Conservation (phyloP, 2,888 invertebrate genomes). For the Nephrotoma flavescens region DNA sequence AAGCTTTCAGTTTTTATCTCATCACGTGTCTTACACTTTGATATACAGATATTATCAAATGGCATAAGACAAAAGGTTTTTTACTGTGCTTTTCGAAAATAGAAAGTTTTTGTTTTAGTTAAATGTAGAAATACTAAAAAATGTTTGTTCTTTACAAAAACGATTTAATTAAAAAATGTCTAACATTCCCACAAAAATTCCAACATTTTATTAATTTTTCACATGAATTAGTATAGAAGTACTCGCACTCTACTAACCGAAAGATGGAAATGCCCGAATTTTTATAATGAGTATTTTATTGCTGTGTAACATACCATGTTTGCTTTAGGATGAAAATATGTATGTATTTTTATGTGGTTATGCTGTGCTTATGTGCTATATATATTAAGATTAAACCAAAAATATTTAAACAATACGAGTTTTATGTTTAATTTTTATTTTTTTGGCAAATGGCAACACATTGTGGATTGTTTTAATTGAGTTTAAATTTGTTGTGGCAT, state of each 20-base stretch:
- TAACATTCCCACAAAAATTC: not conserved
- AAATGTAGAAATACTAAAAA: not conserved
- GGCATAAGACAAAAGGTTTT: not conserved
- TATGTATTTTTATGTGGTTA: too few relatives aligned
- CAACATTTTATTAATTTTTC: not conserved
- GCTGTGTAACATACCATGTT: not conserved
- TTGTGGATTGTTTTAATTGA: not conserved
- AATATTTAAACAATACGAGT: not conserved
- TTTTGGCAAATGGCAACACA: not conserved
- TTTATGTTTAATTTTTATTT: not conserved
- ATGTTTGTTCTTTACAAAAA: not conserved
- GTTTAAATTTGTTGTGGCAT: not conserved
- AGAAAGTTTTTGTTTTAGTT: not conserved
- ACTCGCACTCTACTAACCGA: too few relatives aligned
- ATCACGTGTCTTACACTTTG: not conserved
- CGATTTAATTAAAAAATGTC: not conserved
- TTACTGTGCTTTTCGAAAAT: not conserved
- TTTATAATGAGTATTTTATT: not conserved
- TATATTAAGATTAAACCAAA: not conserved
- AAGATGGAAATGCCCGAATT: not conserved
- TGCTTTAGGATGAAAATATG: not conserved
- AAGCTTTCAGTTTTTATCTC: not conserved
- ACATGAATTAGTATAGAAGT: not conserved
- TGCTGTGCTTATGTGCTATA: not conserved
- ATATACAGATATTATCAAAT: not conserved